phyloP scores from a whole-genome alignment of 1,140 invertebrate genomes.

The Leguminivora glycinivorella region DNA sequence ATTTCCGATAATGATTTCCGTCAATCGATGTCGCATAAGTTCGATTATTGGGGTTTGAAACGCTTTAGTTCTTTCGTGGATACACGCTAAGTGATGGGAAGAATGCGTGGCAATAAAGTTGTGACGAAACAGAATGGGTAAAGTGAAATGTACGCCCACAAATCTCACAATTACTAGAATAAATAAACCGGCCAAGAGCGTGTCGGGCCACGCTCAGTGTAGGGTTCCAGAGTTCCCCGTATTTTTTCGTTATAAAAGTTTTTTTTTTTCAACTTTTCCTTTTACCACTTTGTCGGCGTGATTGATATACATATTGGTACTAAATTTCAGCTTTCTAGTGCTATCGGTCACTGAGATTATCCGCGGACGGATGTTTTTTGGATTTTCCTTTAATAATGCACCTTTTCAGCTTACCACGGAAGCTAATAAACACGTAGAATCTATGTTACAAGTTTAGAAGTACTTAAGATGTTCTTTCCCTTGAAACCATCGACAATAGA shows the following conservation, averaged over 20 bases:
- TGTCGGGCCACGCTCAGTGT: no score
- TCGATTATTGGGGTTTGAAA: conserved; percentile 49
- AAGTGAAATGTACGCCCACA: conserved; percentile 55
- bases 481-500: background rate
- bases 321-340: no score
- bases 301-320: no score
- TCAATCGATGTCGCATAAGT: conserved; percentile 35
- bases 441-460: background rate
- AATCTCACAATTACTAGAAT: conserved; percentile 22
- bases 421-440: conserved; percentile 31
- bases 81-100: conserved; percentile 59
- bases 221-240: no score
- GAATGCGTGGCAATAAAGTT: conserved; percentile 52
- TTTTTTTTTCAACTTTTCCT: no score
- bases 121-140: conserved; percentile 49
- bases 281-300: no score
- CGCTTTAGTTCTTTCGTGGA: conserved; percentile 53
- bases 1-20: conserved; percentile 20
- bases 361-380: no score
- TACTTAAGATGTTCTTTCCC: background rate
- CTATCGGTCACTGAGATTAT: no score
- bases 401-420: conserved; percentile 35
- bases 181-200: no score
- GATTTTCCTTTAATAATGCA: conserved; percentile 32
- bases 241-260: no score